Base-by-base conservation (phyloP, 2,113 vertebrate genomes). In the Notothenia rossii region DNA sequence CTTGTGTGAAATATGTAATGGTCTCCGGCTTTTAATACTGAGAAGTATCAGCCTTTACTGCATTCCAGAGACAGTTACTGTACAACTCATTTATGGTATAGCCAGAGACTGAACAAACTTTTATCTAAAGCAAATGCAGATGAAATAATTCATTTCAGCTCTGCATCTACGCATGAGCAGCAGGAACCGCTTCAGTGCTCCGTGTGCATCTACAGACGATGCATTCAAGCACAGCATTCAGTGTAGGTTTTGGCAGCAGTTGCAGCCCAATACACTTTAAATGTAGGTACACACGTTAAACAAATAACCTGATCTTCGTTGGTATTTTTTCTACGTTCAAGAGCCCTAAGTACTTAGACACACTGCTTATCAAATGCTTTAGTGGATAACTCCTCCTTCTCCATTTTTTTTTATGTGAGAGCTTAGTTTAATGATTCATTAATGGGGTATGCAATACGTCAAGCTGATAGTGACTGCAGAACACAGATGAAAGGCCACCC, bases 41-140 rank as follows among this genome's bases (percentile, higher is more conserved):
- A 76, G 36, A 43, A 33, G 33, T 53, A 53, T 72, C 3, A 20
- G 7, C 20, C 33, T 51, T 36, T 43, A 29, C 53, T 72, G n/a
- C 62, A 64, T 68, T 72, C 62, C 63, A 72, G 62, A 68, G 63
- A 61, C 33, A 59, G 45, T 72, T 53, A 63, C 56, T 61, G 51
- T 62, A 59, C 68, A 45, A 76, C 72, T 81, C 33, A 79, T 56
- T 36, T 59, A 56, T 18, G 43, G 72, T 59, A 54, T 51, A 10
- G 29, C 58, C 29, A 76, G 64, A 68, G 22, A 7, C 17, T 17
- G 17, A 18, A 54, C 36, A 33, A 33, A n/a, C 54, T 67, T 11
- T 67, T 7, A 48, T 36, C 22, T 18, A 10, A 55, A 55, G 62
- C 36, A 60, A 7, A 7, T 51, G 51, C 7, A 53, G 18, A 63